Evolutionary conservation across 92 coral and sea anemone genomes (phyloP), one percentile per base, ranked within the genome.

Genomic region (Actinernus sp.): DNA sequence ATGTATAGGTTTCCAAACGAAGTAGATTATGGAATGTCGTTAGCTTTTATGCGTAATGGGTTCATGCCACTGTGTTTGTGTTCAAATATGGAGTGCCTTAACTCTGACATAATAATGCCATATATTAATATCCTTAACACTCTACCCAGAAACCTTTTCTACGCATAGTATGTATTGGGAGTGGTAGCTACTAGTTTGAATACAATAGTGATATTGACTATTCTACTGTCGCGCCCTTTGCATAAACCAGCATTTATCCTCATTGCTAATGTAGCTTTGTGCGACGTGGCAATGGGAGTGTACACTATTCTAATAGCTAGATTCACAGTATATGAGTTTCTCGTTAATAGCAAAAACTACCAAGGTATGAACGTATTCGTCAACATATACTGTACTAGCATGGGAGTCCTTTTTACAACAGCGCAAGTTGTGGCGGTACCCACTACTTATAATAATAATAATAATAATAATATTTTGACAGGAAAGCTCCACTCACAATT

Each of bases 21-120:
- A 49, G 39, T 83, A 18, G 28, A 55, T n/a, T 83, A 83, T 17
- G 89, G 89, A 41, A 50, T 28, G 64, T 75, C 84, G 2, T 32
- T 61, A 4, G 54, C 32, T 45, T 76, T 76, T 26, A 50, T 43
- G 0, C 13, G 39, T 14, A 25, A 57, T 22, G 89, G 84, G 2
- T 83, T 83, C 44, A 67, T 84, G 0, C 73, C 89, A 2, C 84
- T 76, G 31, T 83, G 89, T 60, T 16, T 83, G 21, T 83, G 89
- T 22, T 44, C 31, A 3, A 29, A 41, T 9, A 23, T 45, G 25
- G 30, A 25, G 23, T 83, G 89, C 37, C 12, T 0, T 17, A 1
- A 0, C 4, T 30, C 13, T 25, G 89, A 83, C 17, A 53, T 51
- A 0, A 7, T 0, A 11, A 36, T 12, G 19, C 89, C 84, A 0